Evolutionary conservation across 2,797 vertebrate species (phyloP).

Genomic region (Platalea minor): DNA sequence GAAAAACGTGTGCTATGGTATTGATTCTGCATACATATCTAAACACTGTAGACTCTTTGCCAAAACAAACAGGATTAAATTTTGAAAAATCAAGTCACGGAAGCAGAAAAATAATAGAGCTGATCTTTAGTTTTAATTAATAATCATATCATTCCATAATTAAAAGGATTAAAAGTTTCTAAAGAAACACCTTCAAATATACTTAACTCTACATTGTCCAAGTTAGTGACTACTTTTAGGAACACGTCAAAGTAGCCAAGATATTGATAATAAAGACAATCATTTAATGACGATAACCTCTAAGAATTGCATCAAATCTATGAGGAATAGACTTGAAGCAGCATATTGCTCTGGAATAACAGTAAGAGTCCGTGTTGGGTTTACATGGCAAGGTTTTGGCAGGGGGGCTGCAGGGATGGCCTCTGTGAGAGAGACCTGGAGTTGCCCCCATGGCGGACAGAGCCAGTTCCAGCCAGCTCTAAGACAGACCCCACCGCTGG

Average conservation of each 20-base stretch:
- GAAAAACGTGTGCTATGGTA: not conserved
- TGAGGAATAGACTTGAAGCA: not conserved
- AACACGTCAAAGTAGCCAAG: not conserved
- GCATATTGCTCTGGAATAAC: not conserved
- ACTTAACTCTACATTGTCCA: not conserved
- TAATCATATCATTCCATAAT: not conserved
- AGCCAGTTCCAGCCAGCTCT: not conserved
- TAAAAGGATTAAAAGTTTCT: not conserved
- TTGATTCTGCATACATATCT: not conserved
- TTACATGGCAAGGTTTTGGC: not conserved
- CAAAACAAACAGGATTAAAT: not conserved
- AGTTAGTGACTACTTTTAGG: not conserved
- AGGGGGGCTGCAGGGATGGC: not conserved
- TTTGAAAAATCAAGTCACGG: not conserved
- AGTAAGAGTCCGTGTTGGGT: not conserved
- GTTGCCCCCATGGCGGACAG: not conserved
- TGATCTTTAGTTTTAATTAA: not conserved
- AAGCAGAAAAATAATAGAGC: not conserved
- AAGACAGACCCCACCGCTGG: not conserved
- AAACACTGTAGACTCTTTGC: not conserved
- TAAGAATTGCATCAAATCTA: not conserved
- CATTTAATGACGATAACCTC: not conserved
- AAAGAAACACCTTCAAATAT: not conserved
- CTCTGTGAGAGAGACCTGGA: not conserved
- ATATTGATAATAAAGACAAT: not conserved